Base-by-base conservation (phyloP, 2,113 vertebrate species). In the Pycnonotus jocosus region DNA sequence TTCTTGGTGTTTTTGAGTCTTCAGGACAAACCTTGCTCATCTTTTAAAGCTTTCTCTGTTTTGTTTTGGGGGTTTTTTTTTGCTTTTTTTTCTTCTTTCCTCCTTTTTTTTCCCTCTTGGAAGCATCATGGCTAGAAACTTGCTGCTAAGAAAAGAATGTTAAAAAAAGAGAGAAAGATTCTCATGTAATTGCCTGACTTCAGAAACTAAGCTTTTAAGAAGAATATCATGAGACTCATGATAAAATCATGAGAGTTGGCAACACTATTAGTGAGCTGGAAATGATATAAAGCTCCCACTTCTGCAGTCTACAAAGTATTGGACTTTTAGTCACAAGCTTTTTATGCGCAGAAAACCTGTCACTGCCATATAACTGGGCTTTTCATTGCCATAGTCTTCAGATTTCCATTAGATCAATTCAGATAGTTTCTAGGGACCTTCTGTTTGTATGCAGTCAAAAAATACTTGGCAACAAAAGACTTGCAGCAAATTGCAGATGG, bases 241-340 rank as follows among this genome's bases (percentile, higher is more conserved):
- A 96, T 96, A 97, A 94, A 96, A 97, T 96, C 96, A 94, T 95
- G 96, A 96, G 94, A 96, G 88, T 37, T 96, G 95, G 96, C 94
- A 97, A 93, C 88, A 92, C 91, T 88, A 95, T 94, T 94, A 97
- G 92, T 73, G 88, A 94, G 92, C 83, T 95, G 88, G 94, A 96
- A 94, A 96, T 96, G 38, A 93, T 92, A 94, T 88, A 94, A 94
- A 96, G 91, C 91, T 95, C 72, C 80, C 76, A 74, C 47, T 96
- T 92, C 82, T 88, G 56, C 94, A 90, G 80, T 84, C 88, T 90
- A 28, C 77, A 77, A 97, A 96, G 88, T 70, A 88, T 70, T 88
- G 88, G 92, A 92, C 91, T 88, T 95, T 10, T 50, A 93, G 86
- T 78, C 86, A 94, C 70, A 92, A 86, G 80, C 11, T 93, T 94